Conservation (phyloP, 1,140 invertebrate genomes). For the Trissolcus basalis region DNA sequence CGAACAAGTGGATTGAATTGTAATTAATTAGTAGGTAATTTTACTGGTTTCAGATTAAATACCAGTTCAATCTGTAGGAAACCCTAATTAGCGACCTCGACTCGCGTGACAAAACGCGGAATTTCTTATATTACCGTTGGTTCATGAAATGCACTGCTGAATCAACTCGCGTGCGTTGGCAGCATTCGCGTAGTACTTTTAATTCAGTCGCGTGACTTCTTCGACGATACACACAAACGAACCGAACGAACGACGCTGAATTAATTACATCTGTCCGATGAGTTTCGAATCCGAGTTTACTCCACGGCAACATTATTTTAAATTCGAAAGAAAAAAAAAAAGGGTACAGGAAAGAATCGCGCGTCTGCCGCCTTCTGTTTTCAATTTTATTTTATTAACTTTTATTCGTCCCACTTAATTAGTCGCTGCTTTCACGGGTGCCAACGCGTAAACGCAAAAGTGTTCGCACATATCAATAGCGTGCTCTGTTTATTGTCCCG, state of each 20-base stretch:
- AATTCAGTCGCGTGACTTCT: conserved; percentile 60
- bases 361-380: no score
- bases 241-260: conserved; percentile 45
- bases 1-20: no score
- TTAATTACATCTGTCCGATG: conserved; percentile 51
- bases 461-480: no score
- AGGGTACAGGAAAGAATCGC: no score
- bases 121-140: conserved; percentile 26
- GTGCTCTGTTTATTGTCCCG: no score
- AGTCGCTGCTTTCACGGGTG: no score
- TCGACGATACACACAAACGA: conserved; percentile 43
- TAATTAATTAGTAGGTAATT: conserved; percentile 9
- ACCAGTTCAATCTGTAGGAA: conserved; percentile 9
- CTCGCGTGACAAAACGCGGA: conserved; percentile 47
- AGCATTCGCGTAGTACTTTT: conserved; percentile 48
- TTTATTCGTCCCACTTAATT: no score
- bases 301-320: no score
- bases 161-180: conserved; percentile 44
- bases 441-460: no score
- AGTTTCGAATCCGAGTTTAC: no score
- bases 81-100: conserved; percentile 45
- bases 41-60: background rate
- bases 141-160: conserved; percentile 1
- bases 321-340: no score
- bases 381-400: no score